Base-by-base conservation (phyloP, 1,140 invertebrate genomes). In the Drosophila cardini region DNA sequence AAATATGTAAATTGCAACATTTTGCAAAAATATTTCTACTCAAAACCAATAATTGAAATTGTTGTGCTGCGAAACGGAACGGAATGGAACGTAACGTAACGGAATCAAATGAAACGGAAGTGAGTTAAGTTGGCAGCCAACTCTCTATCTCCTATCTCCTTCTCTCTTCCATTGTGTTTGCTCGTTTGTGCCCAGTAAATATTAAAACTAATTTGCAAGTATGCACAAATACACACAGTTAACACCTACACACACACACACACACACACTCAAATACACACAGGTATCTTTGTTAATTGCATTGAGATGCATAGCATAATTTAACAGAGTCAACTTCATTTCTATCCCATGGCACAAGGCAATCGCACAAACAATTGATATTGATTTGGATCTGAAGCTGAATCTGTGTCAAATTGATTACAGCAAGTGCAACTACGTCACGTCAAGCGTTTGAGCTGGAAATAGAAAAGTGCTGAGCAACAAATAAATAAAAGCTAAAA, bases 371-470 rank as follows among this genome's bases (percentile, higher is more conserved):
- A 72, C 63, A 72, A 77, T 62, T 76, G 53, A 61, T 73, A 87
- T 87, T 89, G 84, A 89, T 87, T 89, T 80, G 36, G 38, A 75
- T 67, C 55, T 38, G 48, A 83, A 87, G 73, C 84, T 87, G 82
- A 89, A 87, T 77, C 84, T 87, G 82, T 87, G 83, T 87, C 83
- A 89, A 83, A 73, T 87, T 89, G 79, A 87, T 87, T 79, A 79
- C 67, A 71, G 69, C 61, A 2, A 26, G 21, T 46, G 10, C 21
- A 50, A 43, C 34, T 43, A 60, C 60, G 62, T 68, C 70, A 85
- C 74, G 61, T 77, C 48, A 40, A 40, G 36, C 45, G 26, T 13
- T 45, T 3, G 21, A 3, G 21, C 3, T 4, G 21, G 16, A 18
- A 38, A 53, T 60, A 76, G 46, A 26, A 36, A 40, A 53, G 8